These are phyloP conservation scores for Hippocampus guttulatus DNA, from an alignment of 2,113 vertebrate species.

Conservation along the genomic window DNA sequence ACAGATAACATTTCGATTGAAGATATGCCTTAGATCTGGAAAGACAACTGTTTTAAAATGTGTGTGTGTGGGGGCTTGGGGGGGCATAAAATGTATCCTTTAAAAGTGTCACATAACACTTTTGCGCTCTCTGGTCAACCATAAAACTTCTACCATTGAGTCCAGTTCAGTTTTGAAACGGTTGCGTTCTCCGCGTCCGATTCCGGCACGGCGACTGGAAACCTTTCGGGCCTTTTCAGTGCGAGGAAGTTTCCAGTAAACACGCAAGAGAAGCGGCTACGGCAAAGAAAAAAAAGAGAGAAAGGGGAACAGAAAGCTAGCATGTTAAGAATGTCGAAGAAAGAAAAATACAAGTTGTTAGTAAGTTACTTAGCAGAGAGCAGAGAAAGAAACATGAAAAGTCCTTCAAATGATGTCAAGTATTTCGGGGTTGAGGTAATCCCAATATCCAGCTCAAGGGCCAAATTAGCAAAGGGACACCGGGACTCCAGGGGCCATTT, in stretches of 20 bases:
- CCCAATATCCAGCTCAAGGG: neutral
- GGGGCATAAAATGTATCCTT: too few species aligned
- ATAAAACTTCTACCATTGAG: constrained; percentile 71
- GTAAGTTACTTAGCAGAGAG: neutral
- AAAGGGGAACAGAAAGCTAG: constrained; percentile 27
- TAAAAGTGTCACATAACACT: neutral
- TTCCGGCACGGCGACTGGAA: constrained; percentile 62
- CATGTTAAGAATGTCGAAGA: constrained; percentile 16
- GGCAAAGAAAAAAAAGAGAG: constrained; percentile 34
- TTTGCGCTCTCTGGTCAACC: constrained; percentile 10
- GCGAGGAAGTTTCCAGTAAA: constrained; percentile 62
- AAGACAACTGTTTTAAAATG: too few species aligned
- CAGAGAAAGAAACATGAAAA: neutral
- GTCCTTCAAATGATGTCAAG: neutral
- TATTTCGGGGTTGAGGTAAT: neutral
- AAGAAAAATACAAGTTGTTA: neutral
- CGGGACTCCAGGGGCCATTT: neutral
- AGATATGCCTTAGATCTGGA: too few species aligned
- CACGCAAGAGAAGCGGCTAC: constrained; percentile 41
- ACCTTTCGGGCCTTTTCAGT: constrained; percentile 47
- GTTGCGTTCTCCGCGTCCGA: constrained; percentile 62
- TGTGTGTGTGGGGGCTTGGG: too few species aligned
- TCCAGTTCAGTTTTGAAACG: constrained; percentile 67
- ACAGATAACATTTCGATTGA: too few species aligned
- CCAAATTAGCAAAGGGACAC: neutral